Evolutionary conservation across 2,888 invertebrate species (phyloP).

Genomic region (Netelia inedita): DNA sequence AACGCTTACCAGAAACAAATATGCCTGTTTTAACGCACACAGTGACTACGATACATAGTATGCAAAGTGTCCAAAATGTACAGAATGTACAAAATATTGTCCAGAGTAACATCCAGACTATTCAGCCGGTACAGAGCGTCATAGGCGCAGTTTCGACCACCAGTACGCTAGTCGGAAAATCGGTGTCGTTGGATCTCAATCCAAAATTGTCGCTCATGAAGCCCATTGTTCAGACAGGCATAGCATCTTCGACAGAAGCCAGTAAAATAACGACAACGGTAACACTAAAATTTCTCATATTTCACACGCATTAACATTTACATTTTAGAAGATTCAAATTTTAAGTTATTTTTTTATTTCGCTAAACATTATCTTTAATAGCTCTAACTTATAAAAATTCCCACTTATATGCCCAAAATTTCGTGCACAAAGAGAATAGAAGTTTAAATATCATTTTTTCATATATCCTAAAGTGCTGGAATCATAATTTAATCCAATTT

Average conservation of each 20-base stretch:
- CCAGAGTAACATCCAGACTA: slow-evolving; percentile 80
- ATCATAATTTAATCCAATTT: too few relatives aligned
- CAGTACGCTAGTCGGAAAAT: slow-evolving; percentile 80
- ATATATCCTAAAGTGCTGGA: too few relatives aligned
- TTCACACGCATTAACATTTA: background rate
- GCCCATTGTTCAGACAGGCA: slow-evolving; percentile 78
- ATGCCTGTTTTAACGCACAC: slow-evolving; percentile 80
- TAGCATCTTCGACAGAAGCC: slow-evolving; percentile 78
- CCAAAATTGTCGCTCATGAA: slow-evolving; percentile 82
- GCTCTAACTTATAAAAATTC: too few relatives aligned
- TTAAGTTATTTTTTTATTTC: background rate
- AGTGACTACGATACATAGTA: slow-evolving; percentile 80
- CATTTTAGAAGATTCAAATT: background rate
- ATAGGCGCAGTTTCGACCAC: slow-evolving; percentile 79
- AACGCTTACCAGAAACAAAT: slow-evolving; percentile 78
- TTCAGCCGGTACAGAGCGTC: slow-evolving; percentile 79
- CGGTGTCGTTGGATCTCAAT: slow-evolving; percentile 82
- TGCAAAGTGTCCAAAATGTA: slow-evolving; percentile 78
- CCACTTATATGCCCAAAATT: too few relatives aligned
- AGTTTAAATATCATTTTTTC: background rate
- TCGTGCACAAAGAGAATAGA: too few relatives aligned
- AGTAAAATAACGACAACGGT: slow-evolving; percentile 79
- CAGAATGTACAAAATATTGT: slow-evolving; percentile 79
- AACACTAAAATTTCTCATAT: slow-evolving; percentile 14
- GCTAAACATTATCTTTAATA: background rate